Percentiles rank a stretch among this genome's conserved stretches.
Conservation (phyloP, 30 jellyfish, hydroid and myxozoan genomes). For the Sanderia malayensis region DNA sequence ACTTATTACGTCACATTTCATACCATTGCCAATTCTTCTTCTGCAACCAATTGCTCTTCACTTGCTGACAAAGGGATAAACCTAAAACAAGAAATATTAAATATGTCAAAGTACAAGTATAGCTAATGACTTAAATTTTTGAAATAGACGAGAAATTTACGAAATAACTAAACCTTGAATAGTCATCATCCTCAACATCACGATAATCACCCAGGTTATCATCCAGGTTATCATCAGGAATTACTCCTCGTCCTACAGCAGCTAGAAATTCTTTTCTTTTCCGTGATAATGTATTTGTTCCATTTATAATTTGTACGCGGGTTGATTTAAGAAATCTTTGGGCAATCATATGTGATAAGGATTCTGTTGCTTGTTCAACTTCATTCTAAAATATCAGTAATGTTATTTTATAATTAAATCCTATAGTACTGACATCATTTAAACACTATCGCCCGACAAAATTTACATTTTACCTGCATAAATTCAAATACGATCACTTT, state of each 20-base stretch:
- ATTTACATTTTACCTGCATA: slow-evolving; percentile 57
- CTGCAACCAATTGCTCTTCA: no score
- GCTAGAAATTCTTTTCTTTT: slow-evolving; percentile 49
- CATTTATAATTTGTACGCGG: slow-evolving; percentile 43
- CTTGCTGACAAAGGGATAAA: background rate
- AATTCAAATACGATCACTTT: slow-evolving; percentile 57
- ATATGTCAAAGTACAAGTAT: no score
- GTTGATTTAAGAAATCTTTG: slow-evolving; percentile 60
- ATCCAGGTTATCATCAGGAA: slow-evolving; percentile 74
- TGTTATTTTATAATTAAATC: no score
- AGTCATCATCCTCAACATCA: background rate
- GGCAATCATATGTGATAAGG: slow-evolving; percentile 71
- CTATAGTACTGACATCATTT: background rate
- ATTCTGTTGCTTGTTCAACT: slow-evolving; percentile 68
- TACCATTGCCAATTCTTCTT: no score
- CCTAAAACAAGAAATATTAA: background rate
- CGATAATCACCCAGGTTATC: no score
- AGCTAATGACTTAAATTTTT: no score
- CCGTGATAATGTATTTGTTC: slow-evolving; percentile 44
- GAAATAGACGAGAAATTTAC: no score
- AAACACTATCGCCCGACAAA: background rate
- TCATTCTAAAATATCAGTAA: slow-evolving; percentile 40
- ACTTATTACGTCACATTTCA: no score
- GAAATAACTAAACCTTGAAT: background rate
- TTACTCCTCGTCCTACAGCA: slow-evolving; percentile 64